A percentile compares a stretch with the other conserved stretches of the same genome.
phyloP scores from a whole-genome alignment of 1,140 invertebrate genomes.

The Lordiphosa collinella region DNA sequence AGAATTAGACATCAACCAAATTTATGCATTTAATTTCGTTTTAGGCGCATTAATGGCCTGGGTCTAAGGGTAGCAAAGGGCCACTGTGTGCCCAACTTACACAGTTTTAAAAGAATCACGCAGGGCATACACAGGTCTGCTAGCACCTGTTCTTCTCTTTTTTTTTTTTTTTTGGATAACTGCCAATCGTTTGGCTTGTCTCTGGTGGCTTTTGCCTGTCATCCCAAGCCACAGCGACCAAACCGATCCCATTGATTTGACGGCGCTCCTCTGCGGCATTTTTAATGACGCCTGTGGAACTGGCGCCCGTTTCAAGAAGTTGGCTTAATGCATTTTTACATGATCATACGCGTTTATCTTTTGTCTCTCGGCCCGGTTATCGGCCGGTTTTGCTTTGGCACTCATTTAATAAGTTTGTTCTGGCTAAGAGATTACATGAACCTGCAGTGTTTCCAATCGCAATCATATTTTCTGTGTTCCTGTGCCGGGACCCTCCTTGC shows the following conservation, averaged over 20 bases:
- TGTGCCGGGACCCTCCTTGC: too few species aligned
- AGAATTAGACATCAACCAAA: too few species aligned
- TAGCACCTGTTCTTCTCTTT: too few species aligned
- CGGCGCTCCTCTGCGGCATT: slow-evolving; percentile 60
- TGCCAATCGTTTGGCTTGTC: slow-evolving; percentile 30
- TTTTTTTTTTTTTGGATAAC: slow-evolving; percentile 15
- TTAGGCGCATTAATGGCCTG: too few species aligned
- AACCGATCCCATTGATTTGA: slow-evolving; percentile 57
- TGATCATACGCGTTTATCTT: slow-evolving; percentile 77
- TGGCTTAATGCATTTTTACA: slow-evolving; percentile 74
- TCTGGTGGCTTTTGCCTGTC: slow-evolving; percentile 27
- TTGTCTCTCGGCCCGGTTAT: slow-evolving; percentile 60
- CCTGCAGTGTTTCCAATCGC: slow-evolving; percentile 76
- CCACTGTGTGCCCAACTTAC: too few species aligned
- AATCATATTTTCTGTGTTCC: slow-evolving; percentile 60
- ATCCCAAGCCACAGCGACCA: slow-evolving; percentile 34
- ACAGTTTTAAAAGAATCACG: too few species aligned
- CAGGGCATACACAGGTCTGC: slow-evolving; percentile 18
- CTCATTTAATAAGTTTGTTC: slow-evolving; percentile 77
- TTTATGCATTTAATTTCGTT: too few species aligned
- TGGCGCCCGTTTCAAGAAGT: slow-evolving; percentile 28
- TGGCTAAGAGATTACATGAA: slow-evolving; percentile 79
- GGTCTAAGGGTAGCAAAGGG: too few species aligned
- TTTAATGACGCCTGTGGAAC: slow-evolving; percentile 55
- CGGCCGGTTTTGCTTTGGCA: slow-evolving; percentile 63